phyloP scores from a whole-genome alignment of 2,797 vertebrate species.

The Takifugu rubripes region DNA sequence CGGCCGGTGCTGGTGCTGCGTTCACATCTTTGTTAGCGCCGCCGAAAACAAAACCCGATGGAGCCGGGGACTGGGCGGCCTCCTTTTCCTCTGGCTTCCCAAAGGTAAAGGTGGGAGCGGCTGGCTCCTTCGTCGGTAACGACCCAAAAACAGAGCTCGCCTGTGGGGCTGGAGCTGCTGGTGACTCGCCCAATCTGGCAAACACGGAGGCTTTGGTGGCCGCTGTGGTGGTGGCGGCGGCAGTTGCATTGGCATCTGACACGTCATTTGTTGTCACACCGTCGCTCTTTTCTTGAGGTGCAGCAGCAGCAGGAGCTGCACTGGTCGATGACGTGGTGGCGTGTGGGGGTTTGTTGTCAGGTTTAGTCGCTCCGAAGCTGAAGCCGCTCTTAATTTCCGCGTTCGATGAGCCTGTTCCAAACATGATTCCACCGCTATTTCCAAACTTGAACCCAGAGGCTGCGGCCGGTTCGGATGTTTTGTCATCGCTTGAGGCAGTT shows the following conservation, averaged over 20 bases:
- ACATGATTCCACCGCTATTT: constrained; percentile 36
- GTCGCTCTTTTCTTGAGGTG: constrained; percentile 64
- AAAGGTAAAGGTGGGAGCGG: constrained; percentile 76
- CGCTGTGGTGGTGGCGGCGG: constrained; percentile 14
- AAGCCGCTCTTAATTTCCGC: constrained; percentile 75
- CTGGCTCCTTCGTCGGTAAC: constrained; percentile 57
- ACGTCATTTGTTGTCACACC: constrained; percentile 31
- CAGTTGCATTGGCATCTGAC: constrained; percentile 23
- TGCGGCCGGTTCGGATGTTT: constrained; percentile 72
- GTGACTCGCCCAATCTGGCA: constrained; percentile 38
- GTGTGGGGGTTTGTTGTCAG: constrained; percentile 68
- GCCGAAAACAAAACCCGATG: constrained; percentile 72
- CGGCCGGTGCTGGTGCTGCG: constrained; percentile 32
- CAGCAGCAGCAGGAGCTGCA: constrained; percentile 47
- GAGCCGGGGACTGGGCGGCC: constrained; percentile 11
- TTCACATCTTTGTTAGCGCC: constrained; percentile 78
- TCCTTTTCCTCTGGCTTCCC: constrained; percentile 84
- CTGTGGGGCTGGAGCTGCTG: constrained; percentile 30
- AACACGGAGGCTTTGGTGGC: constrained; percentile 53
- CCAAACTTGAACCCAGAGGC: constrained; percentile 81
- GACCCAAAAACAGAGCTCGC: constrained; percentile 61
- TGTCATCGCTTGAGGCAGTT: constrained; percentile 72
- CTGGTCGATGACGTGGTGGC: constrained; percentile 48
- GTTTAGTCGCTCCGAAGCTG: constrained; percentile 77
- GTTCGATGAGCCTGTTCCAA: constrained; percentile 66